These are phyloP conservation scores for Keiferia lycopersicella DNA, from an alignment of 2,888 invertebrate species.

Conservation along the genomic window DNA sequence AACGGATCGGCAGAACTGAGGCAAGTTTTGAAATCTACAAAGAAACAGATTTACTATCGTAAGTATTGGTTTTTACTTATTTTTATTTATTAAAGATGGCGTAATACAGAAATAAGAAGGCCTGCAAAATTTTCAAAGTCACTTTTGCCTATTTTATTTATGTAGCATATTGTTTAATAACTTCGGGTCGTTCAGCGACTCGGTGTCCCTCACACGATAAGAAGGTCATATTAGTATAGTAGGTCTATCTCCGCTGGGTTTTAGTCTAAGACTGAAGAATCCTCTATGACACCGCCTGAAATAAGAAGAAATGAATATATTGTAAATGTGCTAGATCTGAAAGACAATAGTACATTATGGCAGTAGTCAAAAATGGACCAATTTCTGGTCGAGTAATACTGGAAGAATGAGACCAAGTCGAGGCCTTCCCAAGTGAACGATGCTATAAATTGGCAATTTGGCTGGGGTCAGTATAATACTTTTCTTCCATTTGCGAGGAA, in stretches of 20 bases:
- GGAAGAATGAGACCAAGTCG: no score
- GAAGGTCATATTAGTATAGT: not conserved
- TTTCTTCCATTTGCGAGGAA: no score
- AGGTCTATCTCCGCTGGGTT: not conserved
- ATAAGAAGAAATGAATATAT: not conserved
- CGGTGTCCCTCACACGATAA: not conserved
- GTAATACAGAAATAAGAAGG: constrained; percentile 26
- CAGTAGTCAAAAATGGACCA: no score
- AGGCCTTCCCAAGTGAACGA: no score
- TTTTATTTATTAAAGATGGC: constrained; percentile 21
- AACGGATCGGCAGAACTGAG: no score
- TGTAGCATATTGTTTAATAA: constrained; percentile 19
- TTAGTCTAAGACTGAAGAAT: not conserved
- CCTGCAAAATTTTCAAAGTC: constrained; percentile 70
- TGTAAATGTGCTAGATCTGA: no score
- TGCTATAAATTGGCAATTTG: no score
- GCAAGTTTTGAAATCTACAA: constrained; percentile 3
- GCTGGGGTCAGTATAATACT: no score
- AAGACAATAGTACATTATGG: no score
- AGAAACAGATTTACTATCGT: constrained; percentile 12
- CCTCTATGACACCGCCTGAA: not conserved
- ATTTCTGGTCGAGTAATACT: no score
- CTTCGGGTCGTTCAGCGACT: not conserved
- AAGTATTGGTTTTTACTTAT: constrained; percentile 21
- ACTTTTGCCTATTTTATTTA: constrained; percentile 37